A percentile compares a stretch with the other conserved stretches of the same genome.
Conservation (phyloP, 1,140 invertebrate genomes). For the Drosophila paulistorum region DNA sequence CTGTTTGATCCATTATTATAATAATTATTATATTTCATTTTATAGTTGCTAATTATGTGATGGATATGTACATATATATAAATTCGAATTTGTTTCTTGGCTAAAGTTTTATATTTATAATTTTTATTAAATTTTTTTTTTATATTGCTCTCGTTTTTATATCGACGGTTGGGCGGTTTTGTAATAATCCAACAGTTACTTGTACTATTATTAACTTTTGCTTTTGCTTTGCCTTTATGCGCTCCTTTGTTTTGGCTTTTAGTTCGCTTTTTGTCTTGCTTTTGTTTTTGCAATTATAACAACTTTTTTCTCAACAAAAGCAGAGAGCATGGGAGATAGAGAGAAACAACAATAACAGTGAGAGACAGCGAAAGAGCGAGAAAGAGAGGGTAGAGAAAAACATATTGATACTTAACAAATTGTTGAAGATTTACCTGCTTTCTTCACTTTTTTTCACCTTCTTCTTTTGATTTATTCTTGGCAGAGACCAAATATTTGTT, state of each 20-base stretch:
- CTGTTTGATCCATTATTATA: slow-evolving; percentile 15
- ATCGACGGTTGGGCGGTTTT: slow-evolving; percentile 49
- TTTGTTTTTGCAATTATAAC: slow-evolving; percentile 71
- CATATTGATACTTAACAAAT: slow-evolving; percentile 41
- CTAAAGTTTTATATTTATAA: slow-evolving; percentile 26
- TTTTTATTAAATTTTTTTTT: slow-evolving; percentile 34
- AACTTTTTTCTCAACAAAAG: slow-evolving; percentile 66
- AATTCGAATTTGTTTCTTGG: not conserved
- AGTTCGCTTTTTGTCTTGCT: slow-evolving; percentile 29
- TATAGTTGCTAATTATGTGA: slow-evolving; percentile 54
- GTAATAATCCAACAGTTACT: slow-evolving; percentile 71
- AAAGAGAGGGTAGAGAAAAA: slow-evolving; percentile 19
- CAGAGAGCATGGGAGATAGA: slow-evolving; percentile 32
- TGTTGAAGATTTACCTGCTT: slow-evolving; percentile 57
- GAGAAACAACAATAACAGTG: slow-evolving; percentile 12
- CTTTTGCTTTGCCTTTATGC: slow-evolving; percentile 55
- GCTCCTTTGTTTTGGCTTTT: slow-evolving; percentile 46
- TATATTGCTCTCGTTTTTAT: slow-evolving; percentile 22
- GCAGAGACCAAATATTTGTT: slow-evolving; percentile 34
- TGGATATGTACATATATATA: not conserved
- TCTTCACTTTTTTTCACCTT: slow-evolving; percentile 41
- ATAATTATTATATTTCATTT: slow-evolving; percentile 47
- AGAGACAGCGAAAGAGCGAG: slow-evolving; percentile 20
- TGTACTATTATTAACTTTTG: slow-evolving; percentile 55
- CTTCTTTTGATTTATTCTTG: slow-evolving; percentile 40